A percentile compares a stretch with the other conserved stretches of the same genome.
These are phyloP conservation scores for Meda fulgida DNA, from an alignment of 2,797 vertebrate genomes.

Conservation along the genomic window DNA sequence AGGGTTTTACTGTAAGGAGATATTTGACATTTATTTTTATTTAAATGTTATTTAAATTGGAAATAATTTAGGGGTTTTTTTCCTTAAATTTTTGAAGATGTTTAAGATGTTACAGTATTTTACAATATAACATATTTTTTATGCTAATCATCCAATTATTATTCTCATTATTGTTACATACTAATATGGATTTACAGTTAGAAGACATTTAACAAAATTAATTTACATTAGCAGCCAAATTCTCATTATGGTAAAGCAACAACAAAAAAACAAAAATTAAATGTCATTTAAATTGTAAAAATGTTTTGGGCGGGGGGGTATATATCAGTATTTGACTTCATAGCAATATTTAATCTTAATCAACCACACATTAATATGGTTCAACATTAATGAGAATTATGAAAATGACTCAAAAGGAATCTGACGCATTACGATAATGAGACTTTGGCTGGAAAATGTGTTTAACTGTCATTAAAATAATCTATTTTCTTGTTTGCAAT, in stretches of 20 bases:
- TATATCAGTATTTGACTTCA: neutral
- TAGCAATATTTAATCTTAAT: neutral
- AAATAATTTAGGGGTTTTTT: neutral
- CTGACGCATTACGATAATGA: neutral
- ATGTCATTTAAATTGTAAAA: neutral
- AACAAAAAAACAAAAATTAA: neutral
- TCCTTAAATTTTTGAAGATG: neutral
- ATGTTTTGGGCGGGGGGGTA: neutral
- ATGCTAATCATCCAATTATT: neutral
- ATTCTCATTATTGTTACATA: neutral
- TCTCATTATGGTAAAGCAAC: neutral
- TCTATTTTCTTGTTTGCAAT: neutral
- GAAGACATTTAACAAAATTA: neutral
- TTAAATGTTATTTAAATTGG: neutral
- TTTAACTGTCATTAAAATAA: neutral
- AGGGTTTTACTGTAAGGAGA: neutral
- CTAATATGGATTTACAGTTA: neutral
- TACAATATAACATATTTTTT: neutral
- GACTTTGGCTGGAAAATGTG: neutral
- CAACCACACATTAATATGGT: neutral
- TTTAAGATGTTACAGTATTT: neutral
- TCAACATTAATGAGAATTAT: neutral
- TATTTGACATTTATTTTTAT: neutral
- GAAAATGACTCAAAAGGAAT: too few species aligned
- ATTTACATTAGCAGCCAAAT: neutral